Conservation (phyloP, 2,888 invertebrate species). For the Schizotus pectinicornis region DNA sequence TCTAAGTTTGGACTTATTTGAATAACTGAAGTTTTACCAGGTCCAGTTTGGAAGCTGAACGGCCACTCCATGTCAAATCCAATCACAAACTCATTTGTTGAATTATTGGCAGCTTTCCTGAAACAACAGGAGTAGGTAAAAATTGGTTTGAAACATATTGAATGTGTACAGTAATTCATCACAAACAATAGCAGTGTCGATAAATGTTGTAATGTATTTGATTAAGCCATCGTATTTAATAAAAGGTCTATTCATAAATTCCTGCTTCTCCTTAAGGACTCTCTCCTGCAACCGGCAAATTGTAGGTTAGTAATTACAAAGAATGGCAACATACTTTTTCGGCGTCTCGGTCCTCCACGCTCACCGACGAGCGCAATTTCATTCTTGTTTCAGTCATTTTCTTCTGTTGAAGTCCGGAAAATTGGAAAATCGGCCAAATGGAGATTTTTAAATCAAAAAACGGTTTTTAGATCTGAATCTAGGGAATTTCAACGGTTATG, state of each 20-base stretch:
- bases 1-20: slow-evolving; percentile 67
- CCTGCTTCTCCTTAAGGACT: background rate
- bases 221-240: slow-evolving; percentile 51
- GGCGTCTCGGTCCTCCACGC: too few relatives aligned
- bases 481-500: too few relatives aligned
- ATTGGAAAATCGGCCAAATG: too few relatives aligned
- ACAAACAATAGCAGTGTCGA: slow-evolving; percentile 59
- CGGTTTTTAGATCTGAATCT: too few relatives aligned
- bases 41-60: slow-evolving; percentile 65
- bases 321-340: too few relatives aligned
- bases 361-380: too few relatives aligned
- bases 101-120: slow-evolving; percentile 53
- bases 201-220: slow-evolving; percentile 52
- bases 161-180: slow-evolving; percentile 57
- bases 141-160: slow-evolving; percentile 3
- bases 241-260: slow-evolving; percentile 33
- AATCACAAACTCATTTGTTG: slow-evolving; percentile 57
- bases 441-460: too few relatives aligned
- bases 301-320: too few relatives aligned
- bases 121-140: slow-evolving; percentile 22
- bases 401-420: too few relatives aligned
- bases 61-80: slow-evolving; percentile 75
- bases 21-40: slow-evolving; percentile 66
- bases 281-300: too few relatives aligned
- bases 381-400: too few relatives aligned